Conservation (phyloP, 2,888 invertebrate species). For the Synanthedon myopaeformis region DNA sequence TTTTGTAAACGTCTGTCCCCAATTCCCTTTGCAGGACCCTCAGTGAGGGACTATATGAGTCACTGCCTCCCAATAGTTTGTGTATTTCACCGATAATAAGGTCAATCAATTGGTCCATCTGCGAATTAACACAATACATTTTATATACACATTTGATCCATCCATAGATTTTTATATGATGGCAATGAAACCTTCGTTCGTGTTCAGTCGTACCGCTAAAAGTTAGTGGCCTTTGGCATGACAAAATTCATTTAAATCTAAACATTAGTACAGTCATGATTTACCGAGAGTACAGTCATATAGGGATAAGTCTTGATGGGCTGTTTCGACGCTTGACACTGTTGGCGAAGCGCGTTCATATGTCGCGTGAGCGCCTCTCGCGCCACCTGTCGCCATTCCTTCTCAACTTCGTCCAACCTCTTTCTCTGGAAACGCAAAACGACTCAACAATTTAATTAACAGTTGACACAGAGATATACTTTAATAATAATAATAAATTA, state of each 20-base stretch:
- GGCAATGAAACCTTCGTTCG: neutral
- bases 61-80: constrained; percentile 80
- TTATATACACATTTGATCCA: neutral
- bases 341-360: constrained; percentile 73
- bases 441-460: neutral
- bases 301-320: constrained; percentile 79
- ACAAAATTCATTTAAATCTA: too few species aligned
- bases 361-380: constrained; percentile 76
- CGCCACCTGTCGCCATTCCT: constrained; percentile 75
- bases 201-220: too few species aligned
- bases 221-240: too few species aligned
- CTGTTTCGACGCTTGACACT: constrained; percentile 65
- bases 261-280: too few species aligned
- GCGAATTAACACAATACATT: constrained; percentile 6
- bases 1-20: constrained; percentile 76
- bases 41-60: constrained; percentile 81
- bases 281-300: constrained; percentile 54
- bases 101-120: constrained; percentile 69
- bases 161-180: neutral
- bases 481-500: too few species aligned
- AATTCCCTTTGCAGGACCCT: constrained; percentile 74
- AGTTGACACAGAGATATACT: neutral
- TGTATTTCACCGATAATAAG: constrained; percentile 78
- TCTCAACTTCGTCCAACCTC: constrained; percentile 72
- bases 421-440: constrained; percentile 59